phyloP scores from a whole-genome alignment of 2,113 vertebrate genomes.

The Athene noctua region DNA sequence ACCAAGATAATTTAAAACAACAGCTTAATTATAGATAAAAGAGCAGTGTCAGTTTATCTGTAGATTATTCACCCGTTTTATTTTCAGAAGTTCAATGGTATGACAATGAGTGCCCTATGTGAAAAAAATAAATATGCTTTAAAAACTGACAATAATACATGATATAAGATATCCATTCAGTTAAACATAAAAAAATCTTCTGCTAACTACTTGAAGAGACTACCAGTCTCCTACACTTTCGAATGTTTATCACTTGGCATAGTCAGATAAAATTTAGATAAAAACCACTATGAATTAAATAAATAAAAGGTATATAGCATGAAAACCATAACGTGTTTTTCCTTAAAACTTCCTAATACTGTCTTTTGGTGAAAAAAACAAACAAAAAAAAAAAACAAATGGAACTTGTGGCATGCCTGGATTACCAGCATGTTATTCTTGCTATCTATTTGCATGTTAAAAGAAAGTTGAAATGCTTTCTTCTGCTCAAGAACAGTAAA shows the following conservation, averaged over 20 bases:
- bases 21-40: neutral
- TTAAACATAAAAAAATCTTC: neutral
- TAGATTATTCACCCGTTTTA: neutral
- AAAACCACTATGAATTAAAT: neutral
- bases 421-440: neutral
- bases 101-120: neutral
- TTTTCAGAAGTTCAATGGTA: neutral
- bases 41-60: neutral
- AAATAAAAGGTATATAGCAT: neutral
- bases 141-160: neutral
- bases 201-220: neutral
- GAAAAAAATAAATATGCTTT: neutral
- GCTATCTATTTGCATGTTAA: neutral
- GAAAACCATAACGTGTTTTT: neutral
- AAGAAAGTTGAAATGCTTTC: neutral
- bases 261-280: neutral
- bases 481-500: neutral
- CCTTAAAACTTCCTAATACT: neutral
- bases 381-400: neutral
- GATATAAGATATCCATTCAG: neutral
- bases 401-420: neutral
- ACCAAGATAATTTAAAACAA: neutral
- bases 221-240: neutral
- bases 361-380: neutral
- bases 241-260: neutral